Evolutionary conservation across 2,797 vertebrate genomes (phyloP).

Genomic region (Denticeps clupeoides): DNA sequence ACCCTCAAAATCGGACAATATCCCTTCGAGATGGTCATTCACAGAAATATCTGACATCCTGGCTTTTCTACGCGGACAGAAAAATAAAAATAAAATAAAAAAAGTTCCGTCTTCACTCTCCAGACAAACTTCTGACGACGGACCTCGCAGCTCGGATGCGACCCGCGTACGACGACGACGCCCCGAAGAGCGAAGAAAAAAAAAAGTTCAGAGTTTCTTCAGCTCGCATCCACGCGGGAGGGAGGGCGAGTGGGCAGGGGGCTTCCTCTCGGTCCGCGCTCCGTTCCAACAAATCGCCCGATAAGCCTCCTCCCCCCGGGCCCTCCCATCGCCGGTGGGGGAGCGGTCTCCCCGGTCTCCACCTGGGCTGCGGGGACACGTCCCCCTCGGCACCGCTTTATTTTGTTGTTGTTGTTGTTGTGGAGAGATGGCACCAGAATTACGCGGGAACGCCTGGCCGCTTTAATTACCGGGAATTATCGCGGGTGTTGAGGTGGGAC

Average conservation of each 20-base stretch:
- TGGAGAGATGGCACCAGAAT: too few relatives aligned
- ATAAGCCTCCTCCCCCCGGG: constrained; percentile 24
- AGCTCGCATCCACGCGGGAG: constrained; percentile 18
- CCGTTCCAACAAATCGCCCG: constrained; percentile 10
- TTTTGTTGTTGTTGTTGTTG: not conserved
- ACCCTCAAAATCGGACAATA: constrained; percentile 83
- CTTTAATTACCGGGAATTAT: too few relatives aligned
- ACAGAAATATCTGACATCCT: constrained; percentile 73
- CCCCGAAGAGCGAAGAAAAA: too few relatives aligned
- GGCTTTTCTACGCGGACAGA: constrained; percentile 20
- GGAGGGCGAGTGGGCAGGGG: constrained; percentile 7
- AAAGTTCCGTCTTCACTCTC: not conserved
- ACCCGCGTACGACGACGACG: too few relatives aligned
- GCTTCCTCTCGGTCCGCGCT: constrained; percentile 9
- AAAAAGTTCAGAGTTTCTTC: constrained; percentile 22
- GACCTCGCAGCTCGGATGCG: too few relatives aligned
- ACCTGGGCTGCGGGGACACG: constrained; percentile 11
- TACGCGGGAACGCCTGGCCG: too few relatives aligned
- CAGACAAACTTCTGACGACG: too few relatives aligned
- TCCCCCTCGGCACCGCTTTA: not conserved
- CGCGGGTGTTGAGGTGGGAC: too few relatives aligned
- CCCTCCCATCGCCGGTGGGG: constrained; percentile 11
- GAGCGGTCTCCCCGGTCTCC: constrained; percentile 23
- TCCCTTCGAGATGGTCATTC: constrained; percentile 76
- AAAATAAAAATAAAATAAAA: not conserved